Evolutionary conservation across 1,140 invertebrate genomes (phyloP), one percentile per base, ranked within the genome.

Genomic region (Battus philenor): DNA sequence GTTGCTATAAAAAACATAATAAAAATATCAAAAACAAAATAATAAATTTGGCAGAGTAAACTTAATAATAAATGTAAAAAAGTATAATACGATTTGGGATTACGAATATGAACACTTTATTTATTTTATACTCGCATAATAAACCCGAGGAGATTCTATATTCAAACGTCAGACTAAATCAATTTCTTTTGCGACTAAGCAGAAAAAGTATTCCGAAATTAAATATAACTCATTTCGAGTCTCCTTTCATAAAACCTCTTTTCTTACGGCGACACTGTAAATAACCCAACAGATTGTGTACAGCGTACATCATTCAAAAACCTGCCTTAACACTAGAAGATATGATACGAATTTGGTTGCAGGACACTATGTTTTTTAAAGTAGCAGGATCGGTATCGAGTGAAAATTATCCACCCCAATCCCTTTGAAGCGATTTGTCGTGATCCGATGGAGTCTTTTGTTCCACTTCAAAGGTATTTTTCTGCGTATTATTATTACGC

Each of bases 391-490:
- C 54, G 56, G 62, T 72, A 71, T 74, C 60, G 70, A 77, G 71
- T 74, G 68, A 76, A 75, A 78, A 78, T 81, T 70, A 71, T 76
- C 64, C 68, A 61, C 62, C 60, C 56, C 58, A 61, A 64, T 75
- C 69, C 62, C 65, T 78, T 75, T 76, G 74, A 76, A 68, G 52
- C 67, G 74, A 81, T 78, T 78, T 75, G 70, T 75, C 63, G 57
- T 57, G 51, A 56, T 41, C 38, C 38, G 22, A 65, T n/a, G 54
- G 56, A 56, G 63, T 56, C 64, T 72, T 63, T 81, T 81, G 77
- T 81, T 69, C 55, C 54, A 60, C 63, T 56, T 81, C 74, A 78
- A 78, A 81, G 67, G 60, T 67, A 57, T 70, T 73, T 71, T 67
- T 68, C 52, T 53, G 47, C 44, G 55, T 59, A 60, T 74, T 77